Percentiles rank a stretch among this genome's conserved stretches.
phyloP scores from a whole-genome alignment of 2,797 vertebrate genomes.

The Sebastes minor region DNA sequence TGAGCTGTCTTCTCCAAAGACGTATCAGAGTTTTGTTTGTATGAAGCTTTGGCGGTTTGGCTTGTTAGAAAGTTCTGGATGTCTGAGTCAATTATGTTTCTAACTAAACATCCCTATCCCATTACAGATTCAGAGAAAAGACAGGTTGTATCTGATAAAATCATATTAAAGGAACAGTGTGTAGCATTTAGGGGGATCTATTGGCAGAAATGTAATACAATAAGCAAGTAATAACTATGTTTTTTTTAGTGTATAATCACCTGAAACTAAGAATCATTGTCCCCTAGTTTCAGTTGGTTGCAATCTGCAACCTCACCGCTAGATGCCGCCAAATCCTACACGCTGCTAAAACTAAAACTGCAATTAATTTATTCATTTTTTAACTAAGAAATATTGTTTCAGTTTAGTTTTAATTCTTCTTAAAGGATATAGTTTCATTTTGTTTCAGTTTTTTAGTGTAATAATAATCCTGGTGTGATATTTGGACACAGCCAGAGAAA shows the following conservation, averaged over 20 bases:
- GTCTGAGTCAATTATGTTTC: constrained; percentile 6
- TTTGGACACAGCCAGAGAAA: not conserved
- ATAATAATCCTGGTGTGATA: not conserved
- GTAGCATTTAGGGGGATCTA: not conserved
- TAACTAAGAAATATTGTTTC: too few relatives aligned
- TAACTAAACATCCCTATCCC: constrained; percentile 20
- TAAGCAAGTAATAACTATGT: too few relatives aligned
- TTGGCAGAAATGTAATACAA: not conserved
- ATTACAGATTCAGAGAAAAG: not conserved
- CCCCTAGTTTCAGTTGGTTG: too few relatives aligned
- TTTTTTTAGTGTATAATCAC: too few relatives aligned
- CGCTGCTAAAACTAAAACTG: not conserved
- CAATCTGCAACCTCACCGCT: not conserved
- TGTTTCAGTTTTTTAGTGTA: too few relatives aligned
- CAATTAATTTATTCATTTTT: too few relatives aligned
- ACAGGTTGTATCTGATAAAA: not conserved
- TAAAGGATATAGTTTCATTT: too few relatives aligned
- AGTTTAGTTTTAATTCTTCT: too few relatives aligned
- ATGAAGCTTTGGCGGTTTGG: constrained; percentile 39
- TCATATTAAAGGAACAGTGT: not conserved
- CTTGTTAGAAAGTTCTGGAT: constrained; percentile 10
- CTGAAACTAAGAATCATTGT: too few relatives aligned
- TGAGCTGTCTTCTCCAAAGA: constrained; percentile 16
- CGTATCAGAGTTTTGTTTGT: constrained; percentile 38
- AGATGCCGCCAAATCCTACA: not conserved